Percentiles rank a stretch among this genome's conserved stretches.
phyloP scores from a whole-genome alignment of 2,797 vertebrate genomes.

The Gymnothorax reevesii region DNA sequence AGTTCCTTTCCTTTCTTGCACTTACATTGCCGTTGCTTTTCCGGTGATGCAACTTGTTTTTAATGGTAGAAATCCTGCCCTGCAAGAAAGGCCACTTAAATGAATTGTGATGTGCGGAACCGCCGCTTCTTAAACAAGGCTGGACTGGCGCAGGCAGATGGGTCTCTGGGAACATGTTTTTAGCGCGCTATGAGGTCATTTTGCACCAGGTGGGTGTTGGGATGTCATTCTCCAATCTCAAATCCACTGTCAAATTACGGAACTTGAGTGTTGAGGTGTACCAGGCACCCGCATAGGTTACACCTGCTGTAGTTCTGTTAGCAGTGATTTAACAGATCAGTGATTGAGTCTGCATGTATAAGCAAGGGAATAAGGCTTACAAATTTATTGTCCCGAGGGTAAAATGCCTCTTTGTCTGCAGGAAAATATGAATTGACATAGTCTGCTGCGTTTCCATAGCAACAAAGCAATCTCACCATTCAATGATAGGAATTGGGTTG shows the following conservation, averaged over 20 bases:
- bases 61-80: background rate
- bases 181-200: slow-evolving; percentile 53
- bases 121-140: slow-evolving; percentile 58
- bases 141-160: slow-evolving; percentile 56
- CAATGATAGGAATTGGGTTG: slow-evolving; percentile 47
- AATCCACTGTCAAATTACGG: slow-evolving; percentile 3
- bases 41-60: background rate
- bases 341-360: slow-evolving; percentile 30
- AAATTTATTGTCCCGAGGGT: slow-evolving; percentile 47
- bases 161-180: slow-evolving; percentile 48
- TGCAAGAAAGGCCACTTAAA: slow-evolving; percentile 17
- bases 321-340: slow-evolving; percentile 21
- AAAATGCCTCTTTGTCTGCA: slow-evolving; percentile 46
- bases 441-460: slow-evolving; percentile 59
- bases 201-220: slow-evolving; percentile 36
- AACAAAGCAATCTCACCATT: slow-evolving; percentile 55
- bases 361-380: slow-evolving; percentile 44
- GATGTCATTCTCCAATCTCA: slow-evolving; percentile 8
- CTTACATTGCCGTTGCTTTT: background rate
- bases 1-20: background rate
- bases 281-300: slow-evolving; percentile 9
- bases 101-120: slow-evolving; percentile 47
- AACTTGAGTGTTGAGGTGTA: background rate
- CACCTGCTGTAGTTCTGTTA: background rate
- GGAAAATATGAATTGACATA: slow-evolving; percentile 43